Evolutionary conservation across 2,113 vertebrate genomes (phyloP).

Genomic region (Osmerus eperlanus): DNA sequence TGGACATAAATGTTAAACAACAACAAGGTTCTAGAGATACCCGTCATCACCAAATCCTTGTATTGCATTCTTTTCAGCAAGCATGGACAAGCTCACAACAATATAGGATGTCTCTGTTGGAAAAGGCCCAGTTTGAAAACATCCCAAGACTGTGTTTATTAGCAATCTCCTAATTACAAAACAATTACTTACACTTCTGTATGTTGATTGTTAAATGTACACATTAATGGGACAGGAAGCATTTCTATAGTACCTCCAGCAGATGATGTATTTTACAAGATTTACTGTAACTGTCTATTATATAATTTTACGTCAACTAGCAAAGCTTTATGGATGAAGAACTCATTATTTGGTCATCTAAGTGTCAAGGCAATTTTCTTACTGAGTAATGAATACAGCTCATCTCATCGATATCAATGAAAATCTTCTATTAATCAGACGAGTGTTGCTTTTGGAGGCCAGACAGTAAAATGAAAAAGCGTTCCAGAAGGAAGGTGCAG

Average conservation of each 20-base stretch:
- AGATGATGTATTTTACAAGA: no score
- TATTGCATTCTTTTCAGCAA: conserved; percentile 37
- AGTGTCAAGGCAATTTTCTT: no score
- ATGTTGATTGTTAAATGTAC: not conserved
- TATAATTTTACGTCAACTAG: no score
- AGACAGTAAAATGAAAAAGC: no score
- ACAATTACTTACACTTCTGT: not conserved
- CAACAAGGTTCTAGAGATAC: conserved; percentile 24
- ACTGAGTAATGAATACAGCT: no score
- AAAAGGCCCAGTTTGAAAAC: conserved; percentile 18
- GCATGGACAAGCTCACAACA: conserved; percentile 34
- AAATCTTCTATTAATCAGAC: conserved; percentile 30
- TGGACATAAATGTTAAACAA: conserved; percentile 14
- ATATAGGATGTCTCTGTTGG: conserved; percentile 25
- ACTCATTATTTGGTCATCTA: no score
- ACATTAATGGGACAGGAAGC: not conserved
- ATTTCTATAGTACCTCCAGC: not conserved
- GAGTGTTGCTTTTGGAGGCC: no score
- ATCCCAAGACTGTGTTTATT: not conserved
- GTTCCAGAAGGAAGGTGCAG: not conserved
- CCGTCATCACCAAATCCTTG: conserved; percentile 39
- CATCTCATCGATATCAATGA: conserved; percentile 7
- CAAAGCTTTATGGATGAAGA: no score
- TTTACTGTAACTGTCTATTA: no score
- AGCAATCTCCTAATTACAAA: conserved; percentile 11